Base-by-base conservation (phyloP, 2,797 vertebrate genomes). In the Danio aesculapii region DNA sequence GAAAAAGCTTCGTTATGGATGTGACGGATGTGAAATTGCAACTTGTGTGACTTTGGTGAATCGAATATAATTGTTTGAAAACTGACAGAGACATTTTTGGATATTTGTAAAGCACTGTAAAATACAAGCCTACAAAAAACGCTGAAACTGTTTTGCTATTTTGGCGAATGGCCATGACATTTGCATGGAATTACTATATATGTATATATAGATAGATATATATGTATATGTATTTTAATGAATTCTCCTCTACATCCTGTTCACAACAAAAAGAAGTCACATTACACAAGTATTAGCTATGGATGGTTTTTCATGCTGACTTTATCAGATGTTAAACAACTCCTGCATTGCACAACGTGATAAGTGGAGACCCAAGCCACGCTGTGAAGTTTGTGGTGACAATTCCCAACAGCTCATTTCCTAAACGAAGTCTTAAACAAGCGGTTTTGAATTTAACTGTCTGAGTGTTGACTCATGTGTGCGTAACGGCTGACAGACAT, bases 351-450 rank as follows among this genome's bases (percentile, higher is more conserved):
- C 43, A 46, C 12, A 46, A 58, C 43, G 17, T 11, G 44, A 21
- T 46, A 46, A 59, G 39, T 17, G 14, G 30, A 70, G 67, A 69
- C 49, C 4, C 11, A 19, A 69, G 14, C 14, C 9, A 70, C 1
- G 6, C 10, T 43, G 68, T 10, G 9, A 70, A 41, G 50, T 53
- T 53, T 53, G 68, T 17, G 68, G 30, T 2, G 30, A 53, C n/a
- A n/a, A 41, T 41, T 55, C 50, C 68, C 10, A 17, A 43, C 68
- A 13, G 68, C 30, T 55, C 50, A 70, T 12, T 55, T 70, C 68
- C 50, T 70, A 41, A 43, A 43, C 0, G 2, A 21, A 39, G 19
- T 50, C 19, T 30, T 1, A 5, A 68, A 30, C 30, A 30, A 30
- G 47, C 21, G 21, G 47, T 13, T 41, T 10, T 55, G 52, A 44